Evolutionary conservation across 2,888 invertebrate species (phyloP), one percentile per base, ranked within the genome.

Genomic region (Petrolisthes cinctipes): DNA sequence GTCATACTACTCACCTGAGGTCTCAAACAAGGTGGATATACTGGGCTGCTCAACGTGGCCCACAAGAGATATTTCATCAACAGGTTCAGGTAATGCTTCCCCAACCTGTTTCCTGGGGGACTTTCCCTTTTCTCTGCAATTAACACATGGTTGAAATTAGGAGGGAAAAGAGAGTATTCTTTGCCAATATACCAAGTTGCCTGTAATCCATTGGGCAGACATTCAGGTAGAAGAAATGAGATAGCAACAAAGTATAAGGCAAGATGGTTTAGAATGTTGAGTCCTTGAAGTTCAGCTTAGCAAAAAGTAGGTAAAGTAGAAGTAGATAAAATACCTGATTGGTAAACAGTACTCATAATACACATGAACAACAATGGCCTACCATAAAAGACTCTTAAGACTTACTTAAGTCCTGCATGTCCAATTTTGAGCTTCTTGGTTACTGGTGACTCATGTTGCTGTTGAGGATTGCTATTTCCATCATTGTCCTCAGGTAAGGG

Each of bases 11-110:
- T 93, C 92, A 89, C 93, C 93, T 93, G 80, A 17, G 37, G 86
- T 23, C 5, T 83, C 85, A 87, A 87, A 85, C 23, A 89, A 53
- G 17, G 23, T 14, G 9, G 79, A 76, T 76, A 87, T 85, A 54
- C 75, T 80, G 20, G 96, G 94, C 89, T 95, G 94, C 91, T 98
- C 98, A 56, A 94, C 92, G 92, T 96, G 95, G 37, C 97, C 97
- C 91, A 97, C 96, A 91, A 97, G 95, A 87, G 96, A 96, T 68
- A 97, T 94, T 92, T 97, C 97, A 92, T 97, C 97, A 68, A 97
- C 95, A 91, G 96, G 96, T 92, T 97, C 90, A 7, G 90, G 89
- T 37, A 85, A 83, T 17, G 83, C 76, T 57, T 89, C 90, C 20
- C 89, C 89, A 51, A 89, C 84, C 53, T 90, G 90, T 61, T 90